Evolutionary conservation across 2,888 invertebrate genomes (phyloP).

Genomic region (Allacma fusca): DNA sequence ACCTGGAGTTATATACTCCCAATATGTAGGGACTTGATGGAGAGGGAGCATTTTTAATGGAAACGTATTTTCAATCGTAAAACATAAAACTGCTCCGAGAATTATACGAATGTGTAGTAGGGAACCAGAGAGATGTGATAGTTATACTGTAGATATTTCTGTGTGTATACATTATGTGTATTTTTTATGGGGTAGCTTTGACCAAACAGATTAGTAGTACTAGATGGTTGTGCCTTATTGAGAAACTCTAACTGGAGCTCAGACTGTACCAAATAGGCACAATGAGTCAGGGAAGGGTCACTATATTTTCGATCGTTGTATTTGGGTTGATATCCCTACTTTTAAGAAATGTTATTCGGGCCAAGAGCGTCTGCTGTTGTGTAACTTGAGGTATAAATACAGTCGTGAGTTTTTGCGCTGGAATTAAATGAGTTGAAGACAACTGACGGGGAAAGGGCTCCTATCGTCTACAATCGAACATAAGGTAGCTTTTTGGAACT

Average conservation of each 20-base stretch:
- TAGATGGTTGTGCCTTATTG: no score
- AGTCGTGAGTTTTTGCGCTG: conserved; percentile 35
- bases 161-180: conserved; percentile 9
- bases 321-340: no score
- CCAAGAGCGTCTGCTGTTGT: neutral
- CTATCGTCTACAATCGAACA: neutral
- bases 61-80: conserved; percentile 42
- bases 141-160: conserved; percentile 21
- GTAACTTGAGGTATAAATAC: neutral
- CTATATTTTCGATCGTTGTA: no score
- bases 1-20: no score
- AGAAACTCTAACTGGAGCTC: no score
- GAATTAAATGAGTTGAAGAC: conserved; percentile 33
- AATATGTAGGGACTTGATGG: no score
- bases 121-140: neutral
- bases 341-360: no score
- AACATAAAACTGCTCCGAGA: conserved; percentile 35
- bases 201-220: no score
- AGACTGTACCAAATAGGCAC: no score
- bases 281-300: no score
- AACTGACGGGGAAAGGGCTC: neutral
- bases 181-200: neutral
- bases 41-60: conserved; percentile 26
- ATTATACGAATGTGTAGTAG: neutral
- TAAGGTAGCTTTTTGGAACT: conserved; percentile 31